Evolutionary conservation across 2,888 invertebrate genomes (phyloP), one percentile per base, ranked within the genome.

Genomic region (Auanema sp.): DNA sequence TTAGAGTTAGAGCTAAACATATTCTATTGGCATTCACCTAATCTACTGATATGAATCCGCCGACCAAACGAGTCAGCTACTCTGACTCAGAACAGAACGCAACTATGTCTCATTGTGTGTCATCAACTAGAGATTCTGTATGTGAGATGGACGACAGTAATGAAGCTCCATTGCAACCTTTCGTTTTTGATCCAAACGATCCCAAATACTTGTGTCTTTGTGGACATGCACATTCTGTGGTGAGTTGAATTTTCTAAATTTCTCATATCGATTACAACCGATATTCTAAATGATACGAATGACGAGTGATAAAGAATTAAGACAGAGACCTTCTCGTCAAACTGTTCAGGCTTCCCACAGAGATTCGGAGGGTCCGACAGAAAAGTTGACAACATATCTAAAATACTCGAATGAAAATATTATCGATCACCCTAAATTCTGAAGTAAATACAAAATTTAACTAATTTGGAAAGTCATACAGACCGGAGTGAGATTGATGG

Each of bases 181-280:
- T 54, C 25, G 23, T 44, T 23, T 60, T 60, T 54, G 49, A 54
- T 44, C 60, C 60, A 8, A 54, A 60, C 14, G 33, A 60, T 40
- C 49, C 53, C 24, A 43, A 42, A 10, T 60, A 60, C n/a, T 55
- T 60, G 5, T 60, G 60, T 55, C 40, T 60, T 1, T 60, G 60
- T 54, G 60, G 60, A 43, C 60, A 60, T 33, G 54, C 55, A 42
- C 60, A 60, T 40, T 60, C 50, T 18, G 60, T 55, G 25, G 60
- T 56, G 21, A 11, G 56, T 33, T 56, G 21, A 11, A 42, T 33
- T 25, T 50, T 40, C 33, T 6, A 25, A 25, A 24, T 50, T 21
- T 16, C 43, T 16, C 23, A 49, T 47, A 33, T 2, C 16, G 4
- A 47, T 47, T 47, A 47, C 47, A 10, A 47, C 10, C 18, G 10